phyloP scores from a whole-genome alignment of 1,140 invertebrate species.

The Drosophila varians region DNA sequence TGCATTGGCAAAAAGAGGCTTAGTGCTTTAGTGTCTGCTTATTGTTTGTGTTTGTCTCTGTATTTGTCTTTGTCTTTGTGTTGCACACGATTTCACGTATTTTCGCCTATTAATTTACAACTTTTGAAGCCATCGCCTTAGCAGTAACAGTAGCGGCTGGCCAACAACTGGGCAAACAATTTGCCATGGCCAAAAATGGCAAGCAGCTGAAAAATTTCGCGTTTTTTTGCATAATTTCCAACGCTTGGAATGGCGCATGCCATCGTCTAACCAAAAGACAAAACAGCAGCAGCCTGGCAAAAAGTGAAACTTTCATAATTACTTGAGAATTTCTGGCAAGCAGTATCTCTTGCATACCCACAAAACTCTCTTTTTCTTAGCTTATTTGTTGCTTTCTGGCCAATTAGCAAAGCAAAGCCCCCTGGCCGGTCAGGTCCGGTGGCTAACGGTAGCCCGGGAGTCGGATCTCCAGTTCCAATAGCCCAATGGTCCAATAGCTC shows the following conservation, averaged over 20 bases:
- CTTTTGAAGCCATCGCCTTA: constrained; percentile 60
- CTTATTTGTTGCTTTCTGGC: constrained; percentile 62
- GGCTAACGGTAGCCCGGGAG: constrained; percentile 59
- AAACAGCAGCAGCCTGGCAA: constrained; percentile 25
- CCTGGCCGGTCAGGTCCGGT: constrained; percentile 40
- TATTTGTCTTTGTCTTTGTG: constrained; percentile 12
- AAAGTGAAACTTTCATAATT: constrained; percentile 76
- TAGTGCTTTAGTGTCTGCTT: constrained; percentile 2
- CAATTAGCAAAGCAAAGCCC: constrained; percentile 58
- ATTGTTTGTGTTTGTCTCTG: constrained; percentile 10
- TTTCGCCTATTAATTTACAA: constrained; percentile 81
- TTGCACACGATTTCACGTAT: constrained; percentile 67
- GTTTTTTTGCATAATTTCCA: constrained; percentile 68
- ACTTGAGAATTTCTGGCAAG: constrained; percentile 64
- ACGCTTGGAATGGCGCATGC: constrained; percentile 50
- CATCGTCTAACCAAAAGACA: constrained; percentile 22
- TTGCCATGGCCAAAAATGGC: constrained; percentile 63
- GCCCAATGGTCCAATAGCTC: constrained; percentile 6
- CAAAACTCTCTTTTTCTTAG: constrained; percentile 34
- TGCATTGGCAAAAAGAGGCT: constrained; percentile 45
- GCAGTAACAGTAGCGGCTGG: constrained; percentile 20
- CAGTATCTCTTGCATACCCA: constrained; percentile 38
- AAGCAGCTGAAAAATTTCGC: constrained; percentile 63
- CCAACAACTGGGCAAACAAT: constrained; percentile 59
- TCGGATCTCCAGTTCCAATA: constrained; percentile 1